Evolutionary conservation across 2,113 vertebrate genomes (phyloP).

Genomic region (Phalacrocorax pelagicus): DNA sequence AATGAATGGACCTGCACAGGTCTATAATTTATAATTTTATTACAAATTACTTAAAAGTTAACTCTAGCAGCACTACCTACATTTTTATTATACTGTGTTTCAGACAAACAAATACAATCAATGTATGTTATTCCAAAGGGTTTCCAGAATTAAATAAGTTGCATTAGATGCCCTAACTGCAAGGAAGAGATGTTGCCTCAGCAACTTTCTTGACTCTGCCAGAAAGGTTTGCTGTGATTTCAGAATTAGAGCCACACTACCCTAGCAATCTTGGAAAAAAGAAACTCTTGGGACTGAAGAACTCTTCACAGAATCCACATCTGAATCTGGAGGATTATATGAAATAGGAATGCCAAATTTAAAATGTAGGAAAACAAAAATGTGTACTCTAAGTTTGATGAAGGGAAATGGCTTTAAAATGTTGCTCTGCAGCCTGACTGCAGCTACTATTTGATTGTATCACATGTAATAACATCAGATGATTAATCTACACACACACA

Average conservation of each 20-base stretch:
- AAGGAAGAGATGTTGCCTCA: background rate
- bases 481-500: background rate
- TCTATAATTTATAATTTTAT: background rate
- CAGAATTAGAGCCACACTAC: background rate
- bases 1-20: background rate
- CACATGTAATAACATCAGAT: background rate
- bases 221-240: background rate
- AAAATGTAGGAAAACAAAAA: background rate
- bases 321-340: background rate
- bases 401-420: background rate
- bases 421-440: background rate
- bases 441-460: background rate
- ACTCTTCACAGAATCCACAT: background rate
- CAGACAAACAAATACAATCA: background rate
- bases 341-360: background rate
- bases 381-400: background rate
- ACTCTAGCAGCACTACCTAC: background rate
- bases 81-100: background rate
- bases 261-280: background rate
- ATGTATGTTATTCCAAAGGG: background rate
- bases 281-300: background rate
- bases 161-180: rapidly evolving
- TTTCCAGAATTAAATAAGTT: background rate
- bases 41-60: background rate
- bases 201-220: background rate